Evolutionary conservation across 2,113 vertebrate species (phyloP).

Genomic region (Podilymbus podiceps): DNA sequence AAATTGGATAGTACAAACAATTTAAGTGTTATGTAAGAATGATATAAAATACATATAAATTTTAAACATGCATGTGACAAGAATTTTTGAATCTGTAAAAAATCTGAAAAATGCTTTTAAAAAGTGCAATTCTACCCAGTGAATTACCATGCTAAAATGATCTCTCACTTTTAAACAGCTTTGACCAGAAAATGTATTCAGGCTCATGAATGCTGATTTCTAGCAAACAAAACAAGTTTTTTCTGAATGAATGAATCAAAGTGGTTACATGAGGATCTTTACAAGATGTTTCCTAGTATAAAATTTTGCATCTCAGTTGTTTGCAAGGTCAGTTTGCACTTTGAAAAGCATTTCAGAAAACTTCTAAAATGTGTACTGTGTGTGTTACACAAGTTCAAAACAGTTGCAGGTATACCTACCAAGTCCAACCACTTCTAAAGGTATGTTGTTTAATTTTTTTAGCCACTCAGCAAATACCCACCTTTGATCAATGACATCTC

Average conservation of each 20-base stretch:
- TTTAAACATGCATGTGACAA: not conserved
- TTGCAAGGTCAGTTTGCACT: not conserved
- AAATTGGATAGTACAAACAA: not conserved
- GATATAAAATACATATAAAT: not conserved
- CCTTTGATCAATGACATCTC: conserved; percentile 91
- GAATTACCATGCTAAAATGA: not conserved
- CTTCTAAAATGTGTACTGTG: not conserved
- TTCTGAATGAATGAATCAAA: not conserved
- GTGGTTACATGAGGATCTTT: not conserved
- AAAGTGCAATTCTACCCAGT: not conserved
- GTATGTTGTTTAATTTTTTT: not conserved
- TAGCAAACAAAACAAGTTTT: not conserved
- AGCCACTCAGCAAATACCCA: conserved; percentile 91
- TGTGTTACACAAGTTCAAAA: not conserved
- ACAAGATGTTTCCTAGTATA: not conserved
- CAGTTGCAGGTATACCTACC: not conserved
- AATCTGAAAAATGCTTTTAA: not conserved
- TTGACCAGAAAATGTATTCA: not conserved
- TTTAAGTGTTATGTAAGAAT: not conserved
- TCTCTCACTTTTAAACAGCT: not conserved
- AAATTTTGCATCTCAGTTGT: not conserved
- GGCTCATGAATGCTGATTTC: not conserved
- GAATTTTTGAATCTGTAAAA: not conserved
- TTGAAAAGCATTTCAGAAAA: not conserved
- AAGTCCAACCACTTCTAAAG: not conserved